These are phyloP conservation scores for Crenichthys baileyi DNA, from an alignment of 2,797 vertebrate species.

Conservation along the genomic window DNA sequence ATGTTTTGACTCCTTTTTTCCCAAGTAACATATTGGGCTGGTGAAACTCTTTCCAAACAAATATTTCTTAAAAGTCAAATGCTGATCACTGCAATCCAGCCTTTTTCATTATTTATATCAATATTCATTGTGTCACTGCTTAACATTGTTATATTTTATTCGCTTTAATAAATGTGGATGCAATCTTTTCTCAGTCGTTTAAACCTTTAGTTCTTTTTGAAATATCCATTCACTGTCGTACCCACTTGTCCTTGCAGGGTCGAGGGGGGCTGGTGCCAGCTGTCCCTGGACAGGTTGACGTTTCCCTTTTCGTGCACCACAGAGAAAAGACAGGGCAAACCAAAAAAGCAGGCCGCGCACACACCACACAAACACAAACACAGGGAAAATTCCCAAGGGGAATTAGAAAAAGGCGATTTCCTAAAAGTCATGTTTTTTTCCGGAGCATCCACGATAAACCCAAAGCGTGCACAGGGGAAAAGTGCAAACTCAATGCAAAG, in stretches of 20 bases:
- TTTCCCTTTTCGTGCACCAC: too few relatives aligned
- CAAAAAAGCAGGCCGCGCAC: too few relatives aligned
- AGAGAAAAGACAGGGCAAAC: background rate
- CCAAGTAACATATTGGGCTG: background rate
- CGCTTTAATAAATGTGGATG: background rate
- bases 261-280: background rate
- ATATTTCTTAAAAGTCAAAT: slow-evolving; percentile 3
- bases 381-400: background rate
- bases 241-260: background rate
- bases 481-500: background rate
- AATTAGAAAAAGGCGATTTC: background rate
- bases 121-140: background rate
- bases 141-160: background rate
- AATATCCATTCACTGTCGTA: background rate
- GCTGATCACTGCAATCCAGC: background rate
- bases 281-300: background rate
- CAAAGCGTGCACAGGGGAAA: background rate
- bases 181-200: too few relatives aligned
- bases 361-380: too few relatives aligned
- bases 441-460: background rate
- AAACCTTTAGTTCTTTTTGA: background rate
- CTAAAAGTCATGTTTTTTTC: too few relatives aligned
- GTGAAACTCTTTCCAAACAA: background rate
- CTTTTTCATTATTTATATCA: background rate
- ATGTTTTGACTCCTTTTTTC: background rate